A percentile compares a stretch with the other conserved stretches of the same genome.
Conservation (phyloP, 2,888 invertebrate species). For the Cheilosia vulpina region DNA sequence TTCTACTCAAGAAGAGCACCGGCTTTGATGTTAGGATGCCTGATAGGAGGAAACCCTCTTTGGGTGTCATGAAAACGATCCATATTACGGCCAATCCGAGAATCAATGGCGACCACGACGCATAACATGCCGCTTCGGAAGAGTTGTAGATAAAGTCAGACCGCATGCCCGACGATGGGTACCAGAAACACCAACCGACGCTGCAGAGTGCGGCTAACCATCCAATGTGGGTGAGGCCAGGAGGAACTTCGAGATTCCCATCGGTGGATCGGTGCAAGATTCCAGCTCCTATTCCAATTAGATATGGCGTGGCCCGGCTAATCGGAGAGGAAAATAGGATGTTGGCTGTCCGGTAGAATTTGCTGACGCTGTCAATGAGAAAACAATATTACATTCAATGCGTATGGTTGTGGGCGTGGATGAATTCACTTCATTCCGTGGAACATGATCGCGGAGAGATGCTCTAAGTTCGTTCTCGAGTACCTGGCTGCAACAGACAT, state of each 20-base stretch:
- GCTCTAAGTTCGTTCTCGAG: conserved; percentile 86
- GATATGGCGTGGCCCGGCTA: conserved; percentile 87
- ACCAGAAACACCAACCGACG: conserved; percentile 85
- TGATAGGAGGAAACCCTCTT: conserved; percentile 76
- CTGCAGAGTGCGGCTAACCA: conserved; percentile 79
- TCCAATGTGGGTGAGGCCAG: conserved; percentile 82
- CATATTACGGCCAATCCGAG: conserved; percentile 86
- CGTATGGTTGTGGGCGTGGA: no score
- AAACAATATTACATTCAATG: neutral
- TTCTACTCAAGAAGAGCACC: conserved; percentile 86
- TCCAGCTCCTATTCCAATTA: conserved; percentile 87
- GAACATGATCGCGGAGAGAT: conserved; percentile 87
- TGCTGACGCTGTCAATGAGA: conserved; percentile 85
- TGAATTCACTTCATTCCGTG: conserved; percentile 87
- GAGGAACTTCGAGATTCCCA: conserved; percentile 82
- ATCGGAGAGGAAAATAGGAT: conserved; percentile 86
- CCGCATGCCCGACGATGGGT: conserved; percentile 85
- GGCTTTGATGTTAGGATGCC: conserved; percentile 85
- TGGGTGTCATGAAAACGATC: conserved; percentile 85
- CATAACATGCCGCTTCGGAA: conserved; percentile 87
- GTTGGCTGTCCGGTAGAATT: conserved; percentile 88
- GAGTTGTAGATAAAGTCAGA: conserved; percentile 86
- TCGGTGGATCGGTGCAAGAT: conserved; percentile 82
- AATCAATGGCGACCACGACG: conserved; percentile 87
- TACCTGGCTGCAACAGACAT: conserved; percentile 87